Evolutionary conservation across 2,888 invertebrate genomes (phyloP).

Genomic region (Stegophylla sp.): DNA sequence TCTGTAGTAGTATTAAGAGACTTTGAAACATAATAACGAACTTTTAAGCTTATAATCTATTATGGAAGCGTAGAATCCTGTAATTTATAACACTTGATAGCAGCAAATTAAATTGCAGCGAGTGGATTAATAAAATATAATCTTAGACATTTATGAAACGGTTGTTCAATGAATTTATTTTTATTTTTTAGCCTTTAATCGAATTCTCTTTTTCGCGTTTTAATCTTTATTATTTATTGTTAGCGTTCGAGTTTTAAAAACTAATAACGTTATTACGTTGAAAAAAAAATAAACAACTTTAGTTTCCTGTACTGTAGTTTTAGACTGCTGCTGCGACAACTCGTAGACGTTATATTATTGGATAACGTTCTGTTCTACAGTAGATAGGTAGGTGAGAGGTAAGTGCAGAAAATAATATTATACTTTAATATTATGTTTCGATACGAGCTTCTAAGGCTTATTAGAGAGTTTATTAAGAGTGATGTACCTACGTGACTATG

Average conservation of each 20-base stretch:
- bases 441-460: too few relatives aligned
- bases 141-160: slow-evolving; percentile 32
- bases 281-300: background rate
- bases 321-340: slow-evolving; percentile 6
- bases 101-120: slow-evolving; percentile 29
- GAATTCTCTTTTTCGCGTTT: background rate
- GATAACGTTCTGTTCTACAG: too few relatives aligned
- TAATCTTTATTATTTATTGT: slow-evolving; percentile 4
- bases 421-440: too few relatives aligned
- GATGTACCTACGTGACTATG: background rate
- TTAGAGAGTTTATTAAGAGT: background rate
- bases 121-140: slow-evolving; percentile 13
- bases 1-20: slow-evolving; percentile 21
- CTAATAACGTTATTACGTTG: background rate
- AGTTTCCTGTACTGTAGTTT: background rate
- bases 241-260: background rate
- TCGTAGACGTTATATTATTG: slow-evolving; percentile 1
- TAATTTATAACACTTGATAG: slow-evolving; percentile 42
- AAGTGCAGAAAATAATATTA: too few relatives aligned
- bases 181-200: slow-evolving; percentile 21
- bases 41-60: slow-evolving; percentile 44
- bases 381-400: too few relatives aligned
- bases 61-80: slow-evolving; percentile 31
- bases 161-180: slow-evolving; percentile 20
- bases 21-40: slow-evolving; percentile 26